Evolutionary conservation across 2,888 invertebrate species (phyloP).

Genomic region (Acronicta leporina): DNA sequence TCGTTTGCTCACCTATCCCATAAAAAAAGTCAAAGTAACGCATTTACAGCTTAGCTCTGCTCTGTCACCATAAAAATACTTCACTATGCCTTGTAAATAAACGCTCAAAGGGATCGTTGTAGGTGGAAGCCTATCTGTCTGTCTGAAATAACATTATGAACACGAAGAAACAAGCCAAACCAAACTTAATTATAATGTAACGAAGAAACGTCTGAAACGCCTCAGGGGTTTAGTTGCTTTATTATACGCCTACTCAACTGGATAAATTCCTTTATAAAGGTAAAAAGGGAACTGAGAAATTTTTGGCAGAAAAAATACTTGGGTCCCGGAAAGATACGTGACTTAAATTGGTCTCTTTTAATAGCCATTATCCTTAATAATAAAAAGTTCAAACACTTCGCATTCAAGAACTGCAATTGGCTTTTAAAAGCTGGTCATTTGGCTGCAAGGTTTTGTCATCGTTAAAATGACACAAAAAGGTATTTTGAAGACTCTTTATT

Average conservation of each 20-base stretch:
- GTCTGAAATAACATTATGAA: neutral
- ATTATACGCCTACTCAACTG: neutral
- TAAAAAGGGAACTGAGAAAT: neutral
- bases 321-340: no score
- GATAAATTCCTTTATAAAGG: neutral
- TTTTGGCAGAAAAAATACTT: no score
- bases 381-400: no score
- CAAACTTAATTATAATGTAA: neutral
- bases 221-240: neutral
- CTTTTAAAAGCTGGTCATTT: no score
- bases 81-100: constrained; percentile 3
- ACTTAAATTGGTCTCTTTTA: no score
- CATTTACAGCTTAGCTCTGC: neutral
- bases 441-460: no score
- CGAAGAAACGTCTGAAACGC: neutral
- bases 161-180: neutral
- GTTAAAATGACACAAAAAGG: no score
- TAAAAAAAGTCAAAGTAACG: neutral
- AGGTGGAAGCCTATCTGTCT: neutral
- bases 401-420: no score
- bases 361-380: no score
- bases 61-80: neutral
- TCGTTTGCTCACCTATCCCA: no score
- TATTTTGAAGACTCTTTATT: no score
- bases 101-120: constrained; percentile 5